Percentiles rank a stretch among this genome's conserved stretches.
phyloP scores from a whole-genome alignment of 2,888 invertebrate genomes.

The Hermaeophaga mercurialis region DNA sequence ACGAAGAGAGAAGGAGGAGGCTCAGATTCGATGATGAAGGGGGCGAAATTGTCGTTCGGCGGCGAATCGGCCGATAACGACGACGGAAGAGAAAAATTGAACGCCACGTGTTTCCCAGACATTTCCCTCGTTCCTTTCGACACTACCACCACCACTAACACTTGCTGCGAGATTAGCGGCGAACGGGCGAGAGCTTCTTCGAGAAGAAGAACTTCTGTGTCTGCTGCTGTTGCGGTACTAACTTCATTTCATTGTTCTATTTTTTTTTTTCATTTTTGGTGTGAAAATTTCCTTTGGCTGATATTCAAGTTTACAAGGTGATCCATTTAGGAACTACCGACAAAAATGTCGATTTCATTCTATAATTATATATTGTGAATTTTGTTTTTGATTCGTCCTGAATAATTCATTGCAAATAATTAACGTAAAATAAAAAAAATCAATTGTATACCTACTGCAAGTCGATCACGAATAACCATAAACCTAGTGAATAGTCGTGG shows the following conservation, averaged over 20 bases:
- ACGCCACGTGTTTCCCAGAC: slow-evolving; percentile 54
- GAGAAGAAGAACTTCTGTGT: slow-evolving; percentile 50
- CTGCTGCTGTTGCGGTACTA: slow-evolving; percentile 56
- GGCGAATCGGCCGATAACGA: slow-evolving; percentile 37
- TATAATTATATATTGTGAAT: no score
- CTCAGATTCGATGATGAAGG: slow-evolving; percentile 45
- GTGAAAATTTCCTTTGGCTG: slow-evolving; percentile 16
- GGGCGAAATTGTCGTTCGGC: slow-evolving; percentile 49
- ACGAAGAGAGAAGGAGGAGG: no score
- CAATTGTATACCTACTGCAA: no score
- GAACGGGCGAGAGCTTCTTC: slow-evolving; percentile 44
- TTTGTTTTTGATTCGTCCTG: no score
- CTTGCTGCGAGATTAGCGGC: slow-evolving; percentile 45
- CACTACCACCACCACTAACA: slow-evolving; percentile 34
- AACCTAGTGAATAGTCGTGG: no score
- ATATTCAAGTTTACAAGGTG: no score
- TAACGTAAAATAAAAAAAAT: no score
- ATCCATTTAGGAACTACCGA: no score
- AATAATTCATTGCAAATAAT: no score
- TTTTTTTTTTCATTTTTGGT: slow-evolving; percentile 28
- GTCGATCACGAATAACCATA: no score
- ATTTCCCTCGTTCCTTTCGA: slow-evolving; percentile 49
- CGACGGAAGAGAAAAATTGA: slow-evolving; percentile 46
- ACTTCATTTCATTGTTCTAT: slow-evolving; percentile 52
- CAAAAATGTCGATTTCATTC: no score